Conservation (phyloP, 2,888 invertebrate genomes). For the Hyposoter didymator region DNA sequence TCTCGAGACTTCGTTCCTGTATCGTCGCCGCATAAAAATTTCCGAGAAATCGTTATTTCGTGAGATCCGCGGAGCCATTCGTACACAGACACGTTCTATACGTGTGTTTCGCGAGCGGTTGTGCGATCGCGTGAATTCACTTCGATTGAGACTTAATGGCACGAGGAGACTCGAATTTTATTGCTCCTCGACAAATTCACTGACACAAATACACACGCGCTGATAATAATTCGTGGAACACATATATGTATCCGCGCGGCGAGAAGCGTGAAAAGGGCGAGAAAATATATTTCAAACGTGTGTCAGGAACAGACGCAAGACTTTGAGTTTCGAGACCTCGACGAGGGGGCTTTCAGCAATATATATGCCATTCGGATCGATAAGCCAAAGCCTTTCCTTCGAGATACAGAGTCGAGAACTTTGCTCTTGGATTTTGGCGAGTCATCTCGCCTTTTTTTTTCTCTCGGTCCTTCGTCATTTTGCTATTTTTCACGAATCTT, state of each 20-base stretch:
- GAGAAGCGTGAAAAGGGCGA: slow-evolving; percentile 45
- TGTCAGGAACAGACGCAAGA: slow-evolving; percentile 63
- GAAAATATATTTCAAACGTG: slow-evolving; percentile 68
- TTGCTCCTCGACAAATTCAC: slow-evolving; percentile 39
- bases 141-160: slow-evolving; percentile 56
- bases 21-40: slow-evolving; percentile 5
- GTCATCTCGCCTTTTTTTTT: slow-evolving; percentile 14
- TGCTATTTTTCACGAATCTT: neutral
- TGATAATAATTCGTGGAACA: slow-evolving; percentile 26
- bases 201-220: slow-evolving; percentile 10
- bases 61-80: neutral
- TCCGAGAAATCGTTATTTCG: slow-evolving; percentile 31
- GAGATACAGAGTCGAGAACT: slow-evolving; percentile 54
- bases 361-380: slow-evolving; percentile 63
- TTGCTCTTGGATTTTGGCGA: slow-evolving; percentile 40
- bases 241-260: slow-evolving; percentile 41
- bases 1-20: slow-evolving; percentile 5
- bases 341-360: slow-evolving; percentile 45
- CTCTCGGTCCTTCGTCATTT: neutral
- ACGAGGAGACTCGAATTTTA: slow-evolving; percentile 54
- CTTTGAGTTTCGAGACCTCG: slow-evolving; percentile 17
- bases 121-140: slow-evolving; percentile 39
- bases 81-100: neutral
- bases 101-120: neutral
- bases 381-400: slow-evolving; percentile 65